Percentiles rank a stretch among this genome's conserved stretches.
Conservation (phyloP, 2,888 invertebrate genomes). For the Drosophila sordidula region DNA sequence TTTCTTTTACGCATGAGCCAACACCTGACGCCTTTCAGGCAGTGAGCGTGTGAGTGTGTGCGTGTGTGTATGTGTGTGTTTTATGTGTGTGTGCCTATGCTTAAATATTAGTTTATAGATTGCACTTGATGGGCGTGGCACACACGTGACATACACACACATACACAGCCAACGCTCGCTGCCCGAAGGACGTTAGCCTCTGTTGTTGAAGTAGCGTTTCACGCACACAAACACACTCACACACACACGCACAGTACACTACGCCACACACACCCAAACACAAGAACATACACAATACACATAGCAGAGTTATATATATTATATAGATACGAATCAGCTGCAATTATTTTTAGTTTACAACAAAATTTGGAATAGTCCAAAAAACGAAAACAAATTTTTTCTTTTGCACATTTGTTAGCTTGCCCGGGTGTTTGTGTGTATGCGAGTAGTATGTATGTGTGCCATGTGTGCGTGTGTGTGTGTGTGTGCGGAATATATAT, state of each 20-base stretch:
- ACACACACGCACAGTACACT: constrained; percentile 16
- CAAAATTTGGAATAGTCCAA: constrained; percentile 8
- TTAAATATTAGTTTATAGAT: constrained; percentile 66
- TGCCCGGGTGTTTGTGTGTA: constrained; percentile 40
- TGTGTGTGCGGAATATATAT: constrained; percentile 38
- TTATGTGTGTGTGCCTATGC: constrained; percentile 29
- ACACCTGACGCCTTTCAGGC: constrained; percentile 84
- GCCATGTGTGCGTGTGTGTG: constrained; percentile 1
- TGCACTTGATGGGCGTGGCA: constrained; percentile 66
- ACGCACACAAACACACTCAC: constrained; percentile 12
- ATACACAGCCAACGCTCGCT: constrained; percentile 39
- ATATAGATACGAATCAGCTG: constrained; percentile 25
- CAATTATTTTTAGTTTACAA: constrained; percentile 46
- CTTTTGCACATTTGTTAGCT: constrained; percentile 47
- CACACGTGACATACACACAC: constrained; percentile 20
- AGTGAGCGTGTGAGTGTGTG: constrained; percentile 50
- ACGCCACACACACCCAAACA: constrained; percentile 38
- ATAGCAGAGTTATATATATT: constrained; percentile 42
- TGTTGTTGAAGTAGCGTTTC: constrained; percentile 46
- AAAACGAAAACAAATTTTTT: constrained; percentile 17
- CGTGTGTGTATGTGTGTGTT: constrained; percentile 14
- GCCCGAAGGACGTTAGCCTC: constrained; percentile 79
- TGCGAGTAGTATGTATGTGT: constrained; percentile 16
- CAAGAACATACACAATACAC: constrained; percentile 44
- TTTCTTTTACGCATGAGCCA: constrained; percentile 76